Percentiles rank a stretch among this genome's conserved stretches.
Conservation (phyloP, 1,140 invertebrate species). For the Drosophila insularis region DNA sequence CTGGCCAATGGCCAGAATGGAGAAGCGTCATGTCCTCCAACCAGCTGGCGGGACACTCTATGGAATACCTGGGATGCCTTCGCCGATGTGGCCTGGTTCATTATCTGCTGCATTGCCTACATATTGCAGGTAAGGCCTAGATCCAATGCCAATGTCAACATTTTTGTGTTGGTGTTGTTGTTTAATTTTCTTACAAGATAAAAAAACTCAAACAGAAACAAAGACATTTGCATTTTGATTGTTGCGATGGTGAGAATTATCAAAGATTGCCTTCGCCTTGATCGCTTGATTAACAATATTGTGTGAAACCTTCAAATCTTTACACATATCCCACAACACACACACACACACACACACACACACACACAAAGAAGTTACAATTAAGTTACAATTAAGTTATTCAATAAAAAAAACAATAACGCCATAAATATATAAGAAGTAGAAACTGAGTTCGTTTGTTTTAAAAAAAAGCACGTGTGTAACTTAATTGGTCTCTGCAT, state of each 20-base stretch:
- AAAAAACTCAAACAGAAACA: no score
- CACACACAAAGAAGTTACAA: slow-evolving; percentile 16
- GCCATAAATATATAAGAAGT: slow-evolving; percentile 10
- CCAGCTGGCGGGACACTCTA: slow-evolving; percentile 43
- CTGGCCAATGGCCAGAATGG: slow-evolving; percentile 14
- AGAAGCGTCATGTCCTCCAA: not conserved
- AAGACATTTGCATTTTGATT: not conserved
- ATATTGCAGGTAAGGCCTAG: slow-evolving; percentile 76
- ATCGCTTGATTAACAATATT: slow-evolving; percentile 57
- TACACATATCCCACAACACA: slow-evolving; percentile 13
- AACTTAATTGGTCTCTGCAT: slow-evolving; percentile 48
- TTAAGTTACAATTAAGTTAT: slow-evolving; percentile 45
- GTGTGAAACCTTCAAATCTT: slow-evolving; percentile 45
- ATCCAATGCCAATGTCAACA: not conserved
- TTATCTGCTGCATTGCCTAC: slow-evolving; percentile 84
- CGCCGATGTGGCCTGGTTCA: slow-evolving; percentile 86
- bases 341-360: no score
- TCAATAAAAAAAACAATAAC: slow-evolving; percentile 45
- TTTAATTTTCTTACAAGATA: not conserved
- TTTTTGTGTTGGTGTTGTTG: not conserved
- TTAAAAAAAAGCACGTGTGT: slow-evolving; percentile 42
- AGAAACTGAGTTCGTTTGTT: slow-evolving; percentile 21
- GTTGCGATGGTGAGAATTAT: slow-evolving; percentile 26
- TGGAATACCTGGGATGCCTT: slow-evolving; percentile 83
- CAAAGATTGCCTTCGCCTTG: slow-evolving; percentile 41